Percentiles rank a stretch among this genome's conserved stretches.
Conservation (phyloP, 92 coral and sea anemone species). For the Phenganax marumi region DNA sequence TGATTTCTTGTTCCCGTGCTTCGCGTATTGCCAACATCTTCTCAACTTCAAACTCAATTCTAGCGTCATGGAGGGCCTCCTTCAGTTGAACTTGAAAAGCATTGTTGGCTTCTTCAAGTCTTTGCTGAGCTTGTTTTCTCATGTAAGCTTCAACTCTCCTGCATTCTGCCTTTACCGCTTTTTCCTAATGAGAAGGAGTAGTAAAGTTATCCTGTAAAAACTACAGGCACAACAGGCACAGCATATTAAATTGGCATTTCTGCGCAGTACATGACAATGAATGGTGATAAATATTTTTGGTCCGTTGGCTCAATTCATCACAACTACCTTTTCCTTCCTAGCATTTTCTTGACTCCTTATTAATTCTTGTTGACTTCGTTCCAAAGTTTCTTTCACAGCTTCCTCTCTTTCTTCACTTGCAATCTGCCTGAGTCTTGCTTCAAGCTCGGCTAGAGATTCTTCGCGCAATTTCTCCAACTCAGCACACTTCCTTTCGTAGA, state of each 20-base stretch:
- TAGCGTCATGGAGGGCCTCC: conserved; percentile 71
- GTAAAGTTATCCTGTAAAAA: not conserved
- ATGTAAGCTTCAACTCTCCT: conserved; percentile 91
- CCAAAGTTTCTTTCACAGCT: conserved; percentile 78
- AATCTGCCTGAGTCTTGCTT: conserved; percentile 56
- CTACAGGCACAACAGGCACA: too few species aligned
- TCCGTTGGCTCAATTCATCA: not conserved
- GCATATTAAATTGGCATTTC: not conserved
- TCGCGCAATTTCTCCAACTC: conserved; percentile 68
- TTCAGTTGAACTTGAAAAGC: conserved; percentile 72
- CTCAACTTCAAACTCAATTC: conserved; percentile 71
- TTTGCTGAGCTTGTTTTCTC: conserved; percentile 89
- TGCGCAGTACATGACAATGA: not conserved
- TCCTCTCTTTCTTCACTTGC: conserved; percentile 75
- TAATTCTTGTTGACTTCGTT: conserved; percentile 77
- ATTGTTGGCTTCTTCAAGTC: conserved; percentile 86
- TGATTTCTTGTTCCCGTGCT: conserved; percentile 61
- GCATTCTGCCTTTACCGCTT: conserved; percentile 94
- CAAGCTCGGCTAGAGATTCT: conserved; percentile 69
- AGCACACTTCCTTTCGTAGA: conserved; percentile 74
- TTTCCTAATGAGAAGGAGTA: conserved; percentile 66
- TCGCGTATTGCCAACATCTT: conserved; percentile 60
- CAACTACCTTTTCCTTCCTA: conserved; percentile 78
- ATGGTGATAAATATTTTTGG: not conserved
- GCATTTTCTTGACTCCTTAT: conserved; percentile 76